A percentile compares a stretch with the other conserved stretches of the same genome.
Conservation (phyloP, 2,113 vertebrate genomes). For the Nothoprocta perdicaria region DNA sequence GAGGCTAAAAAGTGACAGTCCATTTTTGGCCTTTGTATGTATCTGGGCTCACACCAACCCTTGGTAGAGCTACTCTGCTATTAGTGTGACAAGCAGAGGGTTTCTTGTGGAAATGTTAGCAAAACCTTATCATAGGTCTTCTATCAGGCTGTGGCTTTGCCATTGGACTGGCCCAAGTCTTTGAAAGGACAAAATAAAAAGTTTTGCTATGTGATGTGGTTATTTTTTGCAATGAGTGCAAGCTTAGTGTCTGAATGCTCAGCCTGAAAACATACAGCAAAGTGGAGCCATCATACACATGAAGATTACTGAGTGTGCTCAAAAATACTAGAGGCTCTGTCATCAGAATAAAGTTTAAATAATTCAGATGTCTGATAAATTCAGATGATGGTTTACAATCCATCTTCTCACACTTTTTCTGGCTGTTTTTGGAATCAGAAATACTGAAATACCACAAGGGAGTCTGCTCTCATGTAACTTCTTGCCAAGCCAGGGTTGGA, state of each 20-base stretch:
- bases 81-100: neutral
- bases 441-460: slow-evolving; percentile 49
- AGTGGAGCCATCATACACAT: neutral
- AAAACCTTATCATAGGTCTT: neutral
- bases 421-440: slow-evolving; percentile 26
- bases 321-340: neutral
- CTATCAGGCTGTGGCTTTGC: neutral
- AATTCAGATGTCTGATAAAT: neutral
- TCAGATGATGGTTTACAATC: slow-evolving; percentile 17
- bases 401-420: neutral
- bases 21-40: neutral
- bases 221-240: neutral
- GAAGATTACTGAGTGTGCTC: neutral
- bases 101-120: neutral
- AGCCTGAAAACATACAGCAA: neutral
- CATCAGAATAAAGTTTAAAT: neutral
- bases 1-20: neutral
- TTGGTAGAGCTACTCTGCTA: neutral
- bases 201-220: neutral
- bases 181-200: neutral
- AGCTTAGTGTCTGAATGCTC: neutral
- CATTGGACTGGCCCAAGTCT: neutral
- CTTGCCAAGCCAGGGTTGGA: slow-evolving; percentile 59
- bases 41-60: neutral
- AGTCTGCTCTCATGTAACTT: slow-evolving; percentile 39